Base-by-base conservation (phyloP, 2,888 invertebrate genomes). In the Hedychridium roseum region DNA sequence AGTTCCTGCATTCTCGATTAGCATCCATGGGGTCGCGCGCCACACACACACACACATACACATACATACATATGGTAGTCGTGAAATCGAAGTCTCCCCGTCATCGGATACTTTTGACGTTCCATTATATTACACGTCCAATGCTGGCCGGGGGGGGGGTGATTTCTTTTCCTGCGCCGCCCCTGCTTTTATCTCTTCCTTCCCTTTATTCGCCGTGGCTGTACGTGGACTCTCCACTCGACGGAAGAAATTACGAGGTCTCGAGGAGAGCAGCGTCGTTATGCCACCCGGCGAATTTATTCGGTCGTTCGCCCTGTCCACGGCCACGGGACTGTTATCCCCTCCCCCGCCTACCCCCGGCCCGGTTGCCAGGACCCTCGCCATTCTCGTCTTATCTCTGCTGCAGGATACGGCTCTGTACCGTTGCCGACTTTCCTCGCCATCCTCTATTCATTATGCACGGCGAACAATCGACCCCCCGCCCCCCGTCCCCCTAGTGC, bases 301-400 rank as follows among this genome's bases (percentile, higher is more conserved):
- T 55, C 53, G 43, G 42, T 49, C 50, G 40, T 50, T 50, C 43
- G 37, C 43, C 41, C 44, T 27, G 43, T 37, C 31, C 45, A 18
- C 41, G 36, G 23, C 2, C 34, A 26, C 28, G 17, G 27, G 35
- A n/a, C 12, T 27, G 28, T 23, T 37, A 37, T n/a, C 32, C 20
- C 15, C 12, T 6, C 30, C 7, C 17, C 21, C 30, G 20, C 6
- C 37, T 31, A 30, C 37, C 26, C 34, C 16, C 21, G 12, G 42
- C 32, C 27, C 30, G 16, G 18, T 32, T 31, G 17, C 21, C 40
- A 18, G 23, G 14, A 17, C 39, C 44, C 39, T 38, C 44, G 39
- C 27, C 16, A 18, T 43, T 36, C 39, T 20, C 42, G 14, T n/a
- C 16, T 21, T n/a, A 32, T 7, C 16, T 21, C 31, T 9, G 16